Conservation (phyloP, 92 coral and sea anemone genomes). For the Meandrina meandrites region DNA sequence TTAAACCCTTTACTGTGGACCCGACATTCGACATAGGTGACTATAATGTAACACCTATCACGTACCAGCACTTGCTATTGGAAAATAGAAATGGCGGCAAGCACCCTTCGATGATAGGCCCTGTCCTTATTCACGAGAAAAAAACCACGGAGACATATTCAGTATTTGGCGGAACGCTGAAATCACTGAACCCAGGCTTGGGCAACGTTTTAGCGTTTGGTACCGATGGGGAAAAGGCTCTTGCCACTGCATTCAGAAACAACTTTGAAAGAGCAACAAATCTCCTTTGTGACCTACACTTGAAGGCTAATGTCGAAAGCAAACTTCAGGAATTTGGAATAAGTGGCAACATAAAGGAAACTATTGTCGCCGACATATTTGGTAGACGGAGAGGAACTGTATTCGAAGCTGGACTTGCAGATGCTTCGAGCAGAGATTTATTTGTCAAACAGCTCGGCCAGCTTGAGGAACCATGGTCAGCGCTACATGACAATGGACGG, state of each 20-base stretch:
- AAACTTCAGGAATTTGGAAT: conserved; percentile 29
- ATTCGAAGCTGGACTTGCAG: conserved; percentile 22
- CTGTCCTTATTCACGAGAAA: conserved; percentile 52
- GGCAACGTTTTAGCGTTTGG: too few relatives aligned
- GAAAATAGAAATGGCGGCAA: too few relatives aligned
- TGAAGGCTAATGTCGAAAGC: conserved; percentile 32
- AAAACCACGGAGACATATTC: conserved; percentile 51
- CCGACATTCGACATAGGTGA: too few relatives aligned
- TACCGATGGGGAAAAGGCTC: too few relatives aligned
- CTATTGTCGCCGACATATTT: conserved; percentile 31
- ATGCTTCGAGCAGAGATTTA: conserved; percentile 15
- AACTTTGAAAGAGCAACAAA: conserved; percentile 50
- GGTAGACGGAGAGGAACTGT: conserved; percentile 26
- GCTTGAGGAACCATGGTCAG: conserved; percentile 45
- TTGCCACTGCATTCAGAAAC: too few relatives aligned
- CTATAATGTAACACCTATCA: too few relatives aligned
- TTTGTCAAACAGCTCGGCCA: conserved; percentile 10
- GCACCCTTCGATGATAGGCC: conserved; percentile 42
- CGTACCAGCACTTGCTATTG: too few relatives aligned
- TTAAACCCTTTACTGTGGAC: too few relatives aligned
- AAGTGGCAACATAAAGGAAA: conserved; percentile 30
- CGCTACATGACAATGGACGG: conserved; percentile 29
- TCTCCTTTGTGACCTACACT: conserved; percentile 43
- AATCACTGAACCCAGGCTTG: too few relatives aligned
- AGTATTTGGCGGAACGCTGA: conserved; percentile 36